A percentile compares a stretch with the other conserved stretches of the same genome.
Evolutionary conservation across 2,888 invertebrate genomes (phyloP).

Genomic region (Drosophila lutescens): DNA sequence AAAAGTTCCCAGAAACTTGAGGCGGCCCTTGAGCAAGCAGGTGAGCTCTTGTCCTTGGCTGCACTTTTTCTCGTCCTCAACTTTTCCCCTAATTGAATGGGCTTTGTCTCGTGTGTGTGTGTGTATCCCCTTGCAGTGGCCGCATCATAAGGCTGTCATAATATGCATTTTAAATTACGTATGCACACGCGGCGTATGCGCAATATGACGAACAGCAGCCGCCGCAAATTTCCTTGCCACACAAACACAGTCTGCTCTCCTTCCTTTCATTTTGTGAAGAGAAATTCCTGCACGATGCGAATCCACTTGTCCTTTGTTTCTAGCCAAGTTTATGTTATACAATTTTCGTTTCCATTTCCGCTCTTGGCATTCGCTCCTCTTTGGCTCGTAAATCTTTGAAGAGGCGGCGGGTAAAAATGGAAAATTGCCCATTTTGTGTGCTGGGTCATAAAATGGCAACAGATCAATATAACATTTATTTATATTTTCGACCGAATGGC

Average conservation of each 20-base stretch:
- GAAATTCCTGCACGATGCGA: conserved; percentile 28
- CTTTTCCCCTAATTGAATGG: conserved; percentile 34
- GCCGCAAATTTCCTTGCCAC: conserved; percentile 46
- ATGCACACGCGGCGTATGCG: conserved; percentile 63
- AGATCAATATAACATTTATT: conserved; percentile 75
- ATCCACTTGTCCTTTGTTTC: conserved; percentile 38
- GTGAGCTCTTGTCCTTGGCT: conserved; percentile 35
- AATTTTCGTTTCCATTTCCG: conserved; percentile 46
- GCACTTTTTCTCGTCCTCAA: conserved; percentile 2
- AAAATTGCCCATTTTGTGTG: conserved; percentile 64
- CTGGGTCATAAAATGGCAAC: conserved; percentile 26
- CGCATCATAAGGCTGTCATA: conserved; percentile 39
- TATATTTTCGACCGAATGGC: conserved; percentile 56
- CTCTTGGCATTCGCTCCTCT: conserved; percentile 23
- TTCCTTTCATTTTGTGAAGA: conserved; percentile 15
- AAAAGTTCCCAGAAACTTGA: conserved; percentile 32
- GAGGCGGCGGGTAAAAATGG: conserved; percentile 43
- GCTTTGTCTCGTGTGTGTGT: conserved; percentile 14
- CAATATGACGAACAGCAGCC: conserved; percentile 49
- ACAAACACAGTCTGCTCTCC: too few species aligned
- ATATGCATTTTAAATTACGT: conserved; percentile 54
- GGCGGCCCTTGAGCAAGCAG: conserved; percentile 2
- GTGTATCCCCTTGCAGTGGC: conserved; percentile 16
- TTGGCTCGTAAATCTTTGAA: conserved; percentile 69
- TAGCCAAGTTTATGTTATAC: conserved; percentile 64